Percentiles rank a stretch among this genome's conserved stretches.
phyloP scores from a whole-genome alignment of 2,113 vertebrate genomes.

The Colinus virginianus region DNA sequence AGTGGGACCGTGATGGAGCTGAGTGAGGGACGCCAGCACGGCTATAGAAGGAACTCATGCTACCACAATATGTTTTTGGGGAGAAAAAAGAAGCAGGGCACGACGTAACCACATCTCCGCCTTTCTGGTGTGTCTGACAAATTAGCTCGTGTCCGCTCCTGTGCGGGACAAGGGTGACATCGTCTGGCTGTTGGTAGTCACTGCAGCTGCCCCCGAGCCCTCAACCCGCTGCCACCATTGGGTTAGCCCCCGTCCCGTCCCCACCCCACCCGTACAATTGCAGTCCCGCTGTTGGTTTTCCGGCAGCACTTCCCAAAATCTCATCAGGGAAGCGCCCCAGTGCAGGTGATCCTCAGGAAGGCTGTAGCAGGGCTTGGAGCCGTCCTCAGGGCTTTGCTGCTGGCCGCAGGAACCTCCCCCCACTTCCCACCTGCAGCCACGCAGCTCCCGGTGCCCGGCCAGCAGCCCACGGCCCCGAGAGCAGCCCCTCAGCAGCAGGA shows the following conservation, averaged over 20 bases:
- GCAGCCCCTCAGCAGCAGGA: background rate
- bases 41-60: no score
- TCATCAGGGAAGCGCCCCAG: background rate
- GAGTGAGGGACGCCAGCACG: no score
- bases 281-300: background rate
- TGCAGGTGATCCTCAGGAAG: background rate
- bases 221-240: no score
- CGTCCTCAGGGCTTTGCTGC: background rate
- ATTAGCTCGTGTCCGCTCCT: fast-evolving
- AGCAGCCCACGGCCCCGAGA: background rate
- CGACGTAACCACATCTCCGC: fast-evolving
- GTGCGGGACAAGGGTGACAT: slow-evolving; percentile 4
- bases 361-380: background rate
- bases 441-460: no score
- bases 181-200: background rate
- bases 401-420: background rate
- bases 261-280: background rate
- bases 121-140: background rate
- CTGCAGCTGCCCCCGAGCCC: background rate
- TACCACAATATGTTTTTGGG: background rate
- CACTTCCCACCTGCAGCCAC: fast-evolving
- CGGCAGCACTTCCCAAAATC: fast-evolving
- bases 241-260: background rate
- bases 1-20: no score
- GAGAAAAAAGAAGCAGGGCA: no score